These are phyloP conservation scores for Todiramphus saurophagus DNA, from an alignment of 2,113 vertebrate species.

Conservation along the genomic window DNA sequence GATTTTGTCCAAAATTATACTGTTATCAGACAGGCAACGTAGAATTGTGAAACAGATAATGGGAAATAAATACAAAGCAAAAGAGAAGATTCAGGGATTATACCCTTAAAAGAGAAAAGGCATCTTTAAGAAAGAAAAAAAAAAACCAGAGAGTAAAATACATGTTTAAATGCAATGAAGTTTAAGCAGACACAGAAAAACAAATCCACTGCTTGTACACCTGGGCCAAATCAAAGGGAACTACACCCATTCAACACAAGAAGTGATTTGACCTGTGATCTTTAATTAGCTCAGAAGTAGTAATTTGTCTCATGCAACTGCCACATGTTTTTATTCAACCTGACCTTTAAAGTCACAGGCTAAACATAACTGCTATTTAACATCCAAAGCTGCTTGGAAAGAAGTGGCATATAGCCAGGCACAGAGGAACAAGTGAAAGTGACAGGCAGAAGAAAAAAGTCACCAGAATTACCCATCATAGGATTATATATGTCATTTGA, in stretches of 20 bases:
- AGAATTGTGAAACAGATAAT: not conserved
- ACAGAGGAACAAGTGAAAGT: not conserved
- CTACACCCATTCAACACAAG: not conserved
- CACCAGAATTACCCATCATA: not conserved
- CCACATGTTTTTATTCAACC: not conserved
- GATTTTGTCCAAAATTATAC: not conserved
- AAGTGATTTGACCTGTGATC: not conserved
- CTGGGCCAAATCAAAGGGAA: not conserved
- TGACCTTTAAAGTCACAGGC: not conserved
- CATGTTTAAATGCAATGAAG: not conserved
- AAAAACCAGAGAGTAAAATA: not conserved
- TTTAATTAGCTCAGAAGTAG: conserved; percentile 4
- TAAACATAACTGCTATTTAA: not conserved
- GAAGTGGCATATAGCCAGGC: not conserved
- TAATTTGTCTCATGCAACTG: not conserved
- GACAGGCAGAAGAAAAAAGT: conserved; percentile 26
- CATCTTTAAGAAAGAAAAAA: not conserved
- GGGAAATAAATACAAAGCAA: not conserved
- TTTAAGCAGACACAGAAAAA: not conserved
- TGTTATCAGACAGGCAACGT: fast-evolving
- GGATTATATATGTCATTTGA: not conserved
- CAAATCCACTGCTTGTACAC: not conserved
- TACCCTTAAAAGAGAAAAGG: not conserved
- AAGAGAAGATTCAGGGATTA: not conserved
- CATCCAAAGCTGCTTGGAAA: not conserved